Conservation (phyloP, 2,113 vertebrate genomes). For the Gnathochromis pfefferi region DNA sequence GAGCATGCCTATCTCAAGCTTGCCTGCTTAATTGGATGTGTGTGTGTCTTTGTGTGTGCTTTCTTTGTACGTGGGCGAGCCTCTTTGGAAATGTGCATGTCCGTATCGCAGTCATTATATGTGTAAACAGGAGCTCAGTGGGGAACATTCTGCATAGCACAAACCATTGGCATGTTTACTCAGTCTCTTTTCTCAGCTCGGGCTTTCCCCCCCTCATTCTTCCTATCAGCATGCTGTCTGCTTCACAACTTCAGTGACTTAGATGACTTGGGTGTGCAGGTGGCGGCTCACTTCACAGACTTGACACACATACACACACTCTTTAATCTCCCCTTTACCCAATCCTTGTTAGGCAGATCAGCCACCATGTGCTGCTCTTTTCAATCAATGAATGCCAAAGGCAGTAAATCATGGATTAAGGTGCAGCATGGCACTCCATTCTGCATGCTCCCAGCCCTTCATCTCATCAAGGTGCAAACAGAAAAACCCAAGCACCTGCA, state of each 20-base stretch:
- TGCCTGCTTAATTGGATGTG: conserved; percentile 34
- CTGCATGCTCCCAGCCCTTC: conserved; percentile 30
- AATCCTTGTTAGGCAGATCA: conserved; percentile 54
- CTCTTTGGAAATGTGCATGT: conserved; percentile 42
- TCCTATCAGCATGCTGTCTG: conserved; percentile 3
- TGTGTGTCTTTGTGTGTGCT: not conserved
- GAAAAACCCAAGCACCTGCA: conserved; percentile 4
- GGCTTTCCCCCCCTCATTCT: not conserved
- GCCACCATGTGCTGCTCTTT: conserved; percentile 48
- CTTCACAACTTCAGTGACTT: conserved; percentile 19
- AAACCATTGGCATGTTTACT: conserved; percentile 16
- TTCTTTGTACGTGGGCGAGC: conserved; percentile 16
- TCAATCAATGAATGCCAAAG: conserved; percentile 57
- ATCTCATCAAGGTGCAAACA: conserved; percentile 55
- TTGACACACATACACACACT: conserved; percentile 17
- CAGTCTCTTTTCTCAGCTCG: not conserved
- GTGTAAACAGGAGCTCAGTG: conserved; percentile 49
- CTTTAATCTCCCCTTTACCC: conserved; percentile 43
- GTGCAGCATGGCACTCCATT: conserved; percentile 48
- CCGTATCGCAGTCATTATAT: conserved; percentile 32
- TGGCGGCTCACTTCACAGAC: conserved; percentile 17
- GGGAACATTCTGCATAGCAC: conserved; percentile 13
- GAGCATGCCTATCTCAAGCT: conserved; percentile 45
- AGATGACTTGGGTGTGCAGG: conserved; percentile 31
- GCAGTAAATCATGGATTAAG: conserved; percentile 62